Evolutionary conservation across 2,888 invertebrate species (phyloP), one percentile per base, ranked within the genome.

Genomic region (Orthosia gracilis): DNA sequence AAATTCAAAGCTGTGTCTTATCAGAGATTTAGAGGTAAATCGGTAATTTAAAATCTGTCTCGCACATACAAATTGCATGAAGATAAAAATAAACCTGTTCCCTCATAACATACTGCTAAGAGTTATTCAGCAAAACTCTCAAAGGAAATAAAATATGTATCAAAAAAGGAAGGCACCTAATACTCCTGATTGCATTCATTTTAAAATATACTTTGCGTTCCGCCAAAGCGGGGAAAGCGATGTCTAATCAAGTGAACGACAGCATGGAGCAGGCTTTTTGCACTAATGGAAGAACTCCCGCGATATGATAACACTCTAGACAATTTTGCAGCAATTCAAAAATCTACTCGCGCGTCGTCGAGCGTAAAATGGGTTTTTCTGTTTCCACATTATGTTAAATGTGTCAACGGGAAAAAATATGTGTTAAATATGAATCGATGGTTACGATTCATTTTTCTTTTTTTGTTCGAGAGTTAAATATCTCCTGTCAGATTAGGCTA

Each of bases 171-270:
- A 73, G 12, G 45, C 50, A 66, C 65, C 74, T 75, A 71, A 84
- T 75, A 84, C 50, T 84, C 47, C 21, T 81, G 67, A 83, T 83
- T 71, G 70, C 73, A 73, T 80, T 85, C 72, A 75, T 69, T 80
- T 85, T 83, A 76, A 83, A 75, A 84, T 58, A 75, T 79, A 86
- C 69, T 78, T 79, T 78, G 84, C 68, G 68, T 82, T 66, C 72
- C 82, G 69, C 61, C 66, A 81, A 70, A 73, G 69, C 82, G 69
- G 57, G 67, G 15, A 86, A 88, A 88, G 84, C 85, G 84, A 84
- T 86, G 89, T 89, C 89, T 87, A 89, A 90, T 90, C 89, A 90
- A 84, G 87, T 84, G 84, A 71, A 83, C 78, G 89, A 88, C 84
- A 84, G 78, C 71, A 83, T 71, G 67, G 66, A 84, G 84, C 86